phyloP scores from a whole-genome alignment of 2,113 vertebrate genomes.

The Pao palembangensis region DNA sequence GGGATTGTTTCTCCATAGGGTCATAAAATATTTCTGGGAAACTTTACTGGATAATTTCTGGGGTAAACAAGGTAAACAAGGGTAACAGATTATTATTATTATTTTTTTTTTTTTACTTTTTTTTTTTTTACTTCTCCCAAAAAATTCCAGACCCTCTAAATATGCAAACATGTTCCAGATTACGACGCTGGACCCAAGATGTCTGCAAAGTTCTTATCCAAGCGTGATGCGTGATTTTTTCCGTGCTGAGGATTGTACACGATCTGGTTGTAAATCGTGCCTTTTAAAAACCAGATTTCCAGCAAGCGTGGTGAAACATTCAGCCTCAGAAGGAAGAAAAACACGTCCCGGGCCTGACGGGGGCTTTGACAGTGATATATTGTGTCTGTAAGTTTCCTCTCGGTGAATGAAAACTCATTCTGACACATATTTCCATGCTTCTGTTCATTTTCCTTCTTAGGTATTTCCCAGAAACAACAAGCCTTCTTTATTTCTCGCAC shows the following conservation, averaged over 20 bases:
- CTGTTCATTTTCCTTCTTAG: neutral
- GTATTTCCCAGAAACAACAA: constrained; percentile 42
- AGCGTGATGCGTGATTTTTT: no score
- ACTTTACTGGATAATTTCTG: neutral
- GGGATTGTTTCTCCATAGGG: no score
- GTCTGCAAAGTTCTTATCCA: no score
- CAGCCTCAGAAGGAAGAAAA: neutral
- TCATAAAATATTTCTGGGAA: neutral
- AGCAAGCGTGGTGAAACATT: neutral
- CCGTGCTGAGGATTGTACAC: neutral
- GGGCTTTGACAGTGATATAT: neutral
- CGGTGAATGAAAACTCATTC: neutral
- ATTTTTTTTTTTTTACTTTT: neutral
- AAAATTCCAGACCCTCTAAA: neutral
- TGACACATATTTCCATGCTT: constrained; percentile 19
- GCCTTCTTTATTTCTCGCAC: constrained; percentile 11
- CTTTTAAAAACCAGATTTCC: neutral
- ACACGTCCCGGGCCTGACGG: neutral
- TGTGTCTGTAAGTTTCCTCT: constrained; percentile 6
- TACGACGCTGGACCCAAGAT: no score
- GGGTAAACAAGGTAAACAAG: neutral
- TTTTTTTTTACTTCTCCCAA: neutral
- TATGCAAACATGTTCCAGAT: no score
- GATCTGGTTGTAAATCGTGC: neutral
- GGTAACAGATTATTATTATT: no score